Base-by-base conservation (phyloP, 2,888 invertebrate genomes). In the Coenonympha glycerion region DNA sequence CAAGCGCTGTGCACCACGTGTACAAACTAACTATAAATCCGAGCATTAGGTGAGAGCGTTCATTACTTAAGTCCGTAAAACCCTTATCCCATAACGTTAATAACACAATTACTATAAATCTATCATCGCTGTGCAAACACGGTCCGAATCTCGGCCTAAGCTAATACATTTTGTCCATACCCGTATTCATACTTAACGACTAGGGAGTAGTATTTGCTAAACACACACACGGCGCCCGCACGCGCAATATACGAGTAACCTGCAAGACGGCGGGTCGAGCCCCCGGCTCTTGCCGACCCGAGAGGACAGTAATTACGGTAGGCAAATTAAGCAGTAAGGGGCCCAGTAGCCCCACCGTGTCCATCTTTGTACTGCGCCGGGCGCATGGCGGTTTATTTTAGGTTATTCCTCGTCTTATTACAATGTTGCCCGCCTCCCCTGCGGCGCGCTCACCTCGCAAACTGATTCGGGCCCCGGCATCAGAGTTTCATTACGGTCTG, bases 261-360 rank as follows among this genome's bases (percentile, higher is more conserved):
- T 80, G 80, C 65, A 85, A 86, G 86, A 86, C 79, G 83, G 75
- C 75, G 78, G 79, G 79, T 77, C 79, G 79, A 73, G 76, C 77
- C 80, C 76, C 71, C 69, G 80, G 83, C 79, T 76, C 75, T 76
- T 79, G 83, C 80, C 75, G 71, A 75, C 81, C 85, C 85, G 76
- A 77, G 81, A 85, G 85, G 87, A 87, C 87, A 87, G 88, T 87
- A 88, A 88, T 88, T 88, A 88, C 87, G 85, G 87, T 86, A 87
- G 87, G 88, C 88, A 88, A 88, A 88, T 88, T 87, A 87, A 87
- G 88, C 87, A 87, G 87, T 86, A 79, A 84, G 85, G 83, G 83
- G 76, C 76, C 79, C 66, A 62, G 65, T 64, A 66, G 69, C 74
- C 73, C 71, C 68, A 73, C 73, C 73, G 72, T 83, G 83, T 82